Conservation (phyloP, 2,888 invertebrate genomes). For the Epinotia bilunana region DNA sequence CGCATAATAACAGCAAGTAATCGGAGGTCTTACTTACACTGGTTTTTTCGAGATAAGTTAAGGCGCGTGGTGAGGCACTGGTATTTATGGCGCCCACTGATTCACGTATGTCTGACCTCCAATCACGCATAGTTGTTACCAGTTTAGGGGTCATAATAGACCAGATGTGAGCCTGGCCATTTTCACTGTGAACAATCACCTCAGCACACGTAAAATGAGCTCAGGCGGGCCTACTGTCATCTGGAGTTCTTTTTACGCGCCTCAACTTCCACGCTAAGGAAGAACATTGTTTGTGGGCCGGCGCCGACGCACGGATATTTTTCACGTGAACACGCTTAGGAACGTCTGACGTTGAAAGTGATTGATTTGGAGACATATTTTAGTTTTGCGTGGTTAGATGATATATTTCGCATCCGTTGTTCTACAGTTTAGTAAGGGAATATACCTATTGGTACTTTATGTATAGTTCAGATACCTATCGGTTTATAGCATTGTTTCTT, state of each 20-base stretch:
- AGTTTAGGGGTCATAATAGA: neutral
- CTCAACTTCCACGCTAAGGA: neutral
- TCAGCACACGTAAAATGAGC: too few species aligned
- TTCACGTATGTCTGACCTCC: neutral
- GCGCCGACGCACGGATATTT: neutral
- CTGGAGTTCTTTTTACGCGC: too few species aligned
- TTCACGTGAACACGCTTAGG: conserved; percentile 1
- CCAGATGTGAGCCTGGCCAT: neutral
- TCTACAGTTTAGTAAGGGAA: neutral
- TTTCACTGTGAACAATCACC: neutral
- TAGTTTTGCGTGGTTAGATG: neutral
- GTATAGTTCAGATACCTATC: neutral
- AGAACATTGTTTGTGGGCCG: neutral
- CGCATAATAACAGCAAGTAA: neutral
- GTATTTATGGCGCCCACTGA: neutral
- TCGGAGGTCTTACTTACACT: neutral
- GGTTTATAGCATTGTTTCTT: neutral
- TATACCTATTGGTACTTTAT: neutral
- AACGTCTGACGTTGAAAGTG: conserved; percentile 9
- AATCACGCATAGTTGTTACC: neutral
- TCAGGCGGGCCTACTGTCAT: too few species aligned
- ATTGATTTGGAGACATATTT: conserved; percentile 13
- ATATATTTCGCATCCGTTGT: neutral
- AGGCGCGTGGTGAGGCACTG: neutral
- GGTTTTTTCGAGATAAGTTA: neutral